Conservation (phyloP, 2,888 invertebrate genomes). For the Cyclophora punctaria region DNA sequence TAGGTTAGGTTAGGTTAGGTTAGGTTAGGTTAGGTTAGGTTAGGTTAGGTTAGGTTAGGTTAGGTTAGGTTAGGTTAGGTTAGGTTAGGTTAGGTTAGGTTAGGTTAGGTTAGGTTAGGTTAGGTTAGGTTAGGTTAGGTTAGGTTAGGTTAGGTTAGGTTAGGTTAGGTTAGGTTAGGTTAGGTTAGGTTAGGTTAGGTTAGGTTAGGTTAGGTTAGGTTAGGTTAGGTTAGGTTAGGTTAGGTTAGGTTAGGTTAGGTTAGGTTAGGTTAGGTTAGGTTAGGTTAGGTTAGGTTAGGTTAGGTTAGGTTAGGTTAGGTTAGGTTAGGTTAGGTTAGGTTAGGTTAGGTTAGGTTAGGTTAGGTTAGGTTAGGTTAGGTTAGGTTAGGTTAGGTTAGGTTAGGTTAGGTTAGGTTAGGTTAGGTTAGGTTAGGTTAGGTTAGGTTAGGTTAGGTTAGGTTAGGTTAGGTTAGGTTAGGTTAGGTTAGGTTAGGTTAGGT, state of each 20-base stretch:
- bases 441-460: constrained; percentile 19
- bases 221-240: constrained; percentile 22
- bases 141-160: constrained; percentile 17
- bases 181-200: constrained; percentile 20
- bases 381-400: constrained; percentile 19
- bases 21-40: constrained; percentile 7
- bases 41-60: constrained; percentile 14
- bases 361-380: constrained; percentile 16
- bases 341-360: constrained; percentile 14
- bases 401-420: constrained; percentile 19
- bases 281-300: constrained; percentile 18
- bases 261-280: constrained; percentile 19
- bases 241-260: constrained; percentile 21
- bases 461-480: constrained; percentile 17
- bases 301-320: constrained; percentile 18
- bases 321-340: constrained; percentile 18
- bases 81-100: constrained; percentile 18
- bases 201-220: constrained; percentile 20
- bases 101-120: constrained; percentile 18
- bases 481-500: constrained; percentile 13
- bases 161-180: constrained; percentile 19
- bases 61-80: constrained; percentile 16
- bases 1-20: constrained; percentile 8
- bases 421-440: constrained; percentile 19
- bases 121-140: constrained; percentile 13